A percentile compares a stretch with the other conserved stretches of the same genome.
Conservation (phyloP, 2,113 vertebrate species). For the Hemichromis elongatus region DNA sequence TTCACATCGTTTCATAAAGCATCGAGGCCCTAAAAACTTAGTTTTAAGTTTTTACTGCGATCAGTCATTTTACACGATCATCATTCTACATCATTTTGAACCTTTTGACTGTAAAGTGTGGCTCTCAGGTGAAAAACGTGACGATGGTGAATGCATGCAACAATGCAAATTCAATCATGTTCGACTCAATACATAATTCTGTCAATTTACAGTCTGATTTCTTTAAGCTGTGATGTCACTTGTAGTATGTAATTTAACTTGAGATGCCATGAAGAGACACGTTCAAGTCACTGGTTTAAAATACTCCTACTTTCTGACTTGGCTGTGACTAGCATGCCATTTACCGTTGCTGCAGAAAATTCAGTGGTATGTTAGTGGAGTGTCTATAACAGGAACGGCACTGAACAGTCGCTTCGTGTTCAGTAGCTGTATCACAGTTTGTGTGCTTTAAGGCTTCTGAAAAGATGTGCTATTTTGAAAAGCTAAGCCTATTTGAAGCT, state of each 20-base stretch:
- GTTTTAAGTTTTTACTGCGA: neutral
- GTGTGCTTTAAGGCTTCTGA: neutral
- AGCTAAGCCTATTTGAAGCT: neutral
- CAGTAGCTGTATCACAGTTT: accelerated
- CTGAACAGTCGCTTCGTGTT: neutral
- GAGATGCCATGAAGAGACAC: neutral
- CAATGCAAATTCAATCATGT: neutral
- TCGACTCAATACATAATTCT: accelerated
- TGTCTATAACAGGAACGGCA: neutral
- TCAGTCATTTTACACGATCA: neutral
- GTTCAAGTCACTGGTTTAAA: neutral
- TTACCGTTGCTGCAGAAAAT: neutral
- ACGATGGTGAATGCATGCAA: neutral
- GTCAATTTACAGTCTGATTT: neutral
- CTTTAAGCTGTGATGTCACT: neutral
- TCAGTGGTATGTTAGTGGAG: neutral
- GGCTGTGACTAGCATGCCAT: neutral
- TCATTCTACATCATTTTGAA: neutral
- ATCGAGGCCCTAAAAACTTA: neutral
- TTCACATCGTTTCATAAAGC: neutral
- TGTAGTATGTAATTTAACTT: neutral
- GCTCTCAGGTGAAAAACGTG: neutral
- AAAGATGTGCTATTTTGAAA: neutral
- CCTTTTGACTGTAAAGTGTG: neutral
- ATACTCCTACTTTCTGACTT: neutral